A percentile compares a stretch with the other conserved stretches of the same genome.
Conservation (phyloP, 2,888 invertebrate species). For the Lydus trimaculatus region DNA sequence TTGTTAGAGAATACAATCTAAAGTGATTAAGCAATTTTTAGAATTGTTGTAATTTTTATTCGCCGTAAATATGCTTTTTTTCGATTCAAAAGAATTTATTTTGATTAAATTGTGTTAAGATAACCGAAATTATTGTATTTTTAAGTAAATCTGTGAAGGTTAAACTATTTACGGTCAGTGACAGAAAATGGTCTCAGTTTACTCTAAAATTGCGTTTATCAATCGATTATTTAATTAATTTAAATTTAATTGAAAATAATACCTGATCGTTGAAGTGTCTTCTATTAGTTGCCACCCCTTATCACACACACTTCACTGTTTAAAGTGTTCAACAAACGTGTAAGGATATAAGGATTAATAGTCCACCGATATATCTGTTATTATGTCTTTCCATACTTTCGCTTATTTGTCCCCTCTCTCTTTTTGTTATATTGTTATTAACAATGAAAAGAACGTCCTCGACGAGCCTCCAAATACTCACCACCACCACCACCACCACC, state of each 20-base stretch:
- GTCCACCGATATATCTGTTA: background rate
- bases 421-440: no score
- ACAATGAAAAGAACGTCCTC: constrained; percentile 30
- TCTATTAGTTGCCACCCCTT: background rate
- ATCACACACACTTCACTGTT: background rate
- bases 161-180: background rate
- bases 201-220: background rate
- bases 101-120: background rate
- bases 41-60: no score
- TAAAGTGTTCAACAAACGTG: background rate
- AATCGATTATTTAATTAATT: background rate
- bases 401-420: constrained; percentile 33
- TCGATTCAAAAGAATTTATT: no score
- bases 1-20: no score
- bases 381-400: constrained; percentile 32
- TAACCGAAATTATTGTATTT: background rate
- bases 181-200: background rate
- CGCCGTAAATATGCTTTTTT: no score
- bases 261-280: background rate
- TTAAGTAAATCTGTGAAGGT: background rate
- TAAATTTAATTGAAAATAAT: background rate
- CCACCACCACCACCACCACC: background rate
- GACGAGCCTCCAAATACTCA: constrained; percentile 34
- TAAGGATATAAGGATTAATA: background rate
- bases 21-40: no score